Evolutionary conservation across 2,888 invertebrate species (phyloP).

Genomic region (Lordiphosa fenestrarum): DNA sequence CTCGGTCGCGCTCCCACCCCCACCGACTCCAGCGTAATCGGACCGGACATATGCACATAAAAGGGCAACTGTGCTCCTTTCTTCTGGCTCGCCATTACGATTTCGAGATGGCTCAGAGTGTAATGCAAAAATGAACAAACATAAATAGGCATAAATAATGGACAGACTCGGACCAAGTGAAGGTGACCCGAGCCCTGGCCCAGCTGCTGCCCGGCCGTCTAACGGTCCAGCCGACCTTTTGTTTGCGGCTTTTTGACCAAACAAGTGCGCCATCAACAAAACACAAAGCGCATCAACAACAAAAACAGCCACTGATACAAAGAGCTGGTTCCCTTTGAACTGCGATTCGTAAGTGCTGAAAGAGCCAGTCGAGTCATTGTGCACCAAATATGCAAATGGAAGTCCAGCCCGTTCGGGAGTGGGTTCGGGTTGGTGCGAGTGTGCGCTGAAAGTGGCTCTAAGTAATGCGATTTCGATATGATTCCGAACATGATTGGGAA

Average conservation of each 20-base stretch:
- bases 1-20: constrained; percentile 1
- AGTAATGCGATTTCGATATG: constrained; percentile 1
- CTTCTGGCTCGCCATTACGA: constrained; percentile 10
- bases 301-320: constrained; percentile 44
- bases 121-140: constrained; percentile 55
- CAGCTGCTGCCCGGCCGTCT: constrained; percentile 2
- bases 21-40: constrained; percentile 2
- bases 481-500: too few relatives aligned
- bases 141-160: constrained; percentile 60
- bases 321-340: constrained; percentile 56
- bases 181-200: constrained; percentile 12
- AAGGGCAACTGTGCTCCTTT: constrained; percentile 16
- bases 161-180: constrained; percentile 18
- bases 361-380: constrained; percentile 5
- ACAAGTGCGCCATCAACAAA: constrained; percentile 59
- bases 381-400: constrained; percentile 14
- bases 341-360: constrained; percentile 39
- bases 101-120: constrained; percentile 35
- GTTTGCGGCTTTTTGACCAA: constrained; percentile 65
- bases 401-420: constrained; percentile 1
- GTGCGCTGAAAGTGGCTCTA: neutral
- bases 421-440: neutral
- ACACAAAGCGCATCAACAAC: constrained; percentile 49
- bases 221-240: constrained; percentile 47
- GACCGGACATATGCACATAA: constrained; percentile 14